phyloP scores from a whole-genome alignment of 2,888 invertebrate genomes.

The Ectropis crepuscularia region DNA sequence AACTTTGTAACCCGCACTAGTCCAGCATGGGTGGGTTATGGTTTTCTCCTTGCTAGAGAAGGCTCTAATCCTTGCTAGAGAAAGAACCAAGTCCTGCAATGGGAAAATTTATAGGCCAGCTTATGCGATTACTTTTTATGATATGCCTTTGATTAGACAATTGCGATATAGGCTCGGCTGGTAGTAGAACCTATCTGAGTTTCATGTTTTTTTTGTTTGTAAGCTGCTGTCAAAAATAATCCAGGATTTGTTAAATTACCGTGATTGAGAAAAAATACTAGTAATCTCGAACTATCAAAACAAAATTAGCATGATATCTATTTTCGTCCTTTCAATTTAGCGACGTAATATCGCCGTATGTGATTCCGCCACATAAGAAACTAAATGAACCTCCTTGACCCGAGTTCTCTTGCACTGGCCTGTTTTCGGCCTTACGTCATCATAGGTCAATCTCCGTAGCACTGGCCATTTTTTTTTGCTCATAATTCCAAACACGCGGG shows the following conservation, averaged over 20 bases:
- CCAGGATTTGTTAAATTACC: not conserved
- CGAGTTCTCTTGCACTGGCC: conserved; percentile 62
- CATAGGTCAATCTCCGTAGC: conserved; percentile 81
- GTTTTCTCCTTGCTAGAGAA: too few species aligned
- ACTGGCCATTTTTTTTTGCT: conserved; percentile 76
- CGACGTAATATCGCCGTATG: conserved; percentile 52
- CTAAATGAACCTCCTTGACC: conserved; percentile 81
- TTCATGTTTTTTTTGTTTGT: too few species aligned
- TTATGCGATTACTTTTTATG: too few species aligned
- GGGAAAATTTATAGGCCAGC: too few species aligned
- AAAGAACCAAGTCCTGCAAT: too few species aligned
- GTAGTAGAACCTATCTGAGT: too few species aligned
- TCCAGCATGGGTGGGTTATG: too few species aligned
- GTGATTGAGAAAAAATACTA: not conserved
- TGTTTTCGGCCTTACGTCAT: conserved; percentile 82
- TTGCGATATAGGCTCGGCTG: too few species aligned
- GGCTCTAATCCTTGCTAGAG: too few species aligned
- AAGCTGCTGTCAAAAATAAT: too few species aligned
- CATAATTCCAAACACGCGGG: conserved; percentile 66
- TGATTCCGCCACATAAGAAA: conserved; percentile 63
- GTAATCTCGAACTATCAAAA: conserved; percentile 5
- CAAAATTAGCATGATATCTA: conserved; percentile 8
- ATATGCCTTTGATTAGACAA: too few species aligned
- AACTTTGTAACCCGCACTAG: too few species aligned
- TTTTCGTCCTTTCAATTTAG: conserved; percentile 21